Evolutionary conservation across 2,888 invertebrate genomes (phyloP), one percentile per base, ranked within the genome.

Genomic region (Hybos culiciformis): DNA sequence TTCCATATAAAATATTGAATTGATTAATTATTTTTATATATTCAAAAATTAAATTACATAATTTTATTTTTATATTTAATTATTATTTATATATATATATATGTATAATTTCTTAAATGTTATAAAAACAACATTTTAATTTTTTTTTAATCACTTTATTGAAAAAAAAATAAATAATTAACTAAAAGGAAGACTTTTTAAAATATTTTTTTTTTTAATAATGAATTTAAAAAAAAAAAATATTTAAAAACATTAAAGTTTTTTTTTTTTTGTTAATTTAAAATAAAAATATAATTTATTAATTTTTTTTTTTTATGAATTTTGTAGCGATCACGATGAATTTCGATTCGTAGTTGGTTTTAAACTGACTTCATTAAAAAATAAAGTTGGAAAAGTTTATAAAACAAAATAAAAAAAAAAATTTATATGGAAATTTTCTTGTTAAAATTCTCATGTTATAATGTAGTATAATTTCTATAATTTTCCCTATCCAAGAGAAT

Each of bases 301-400:
- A 20, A 7, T 36, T 18, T 36, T 36, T 7, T 21, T 36, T n/a
- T 11, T 36, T 8, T 36, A n/a, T 12, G 14, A 18, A 5, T 36
- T 36, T 36, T n/a, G 20, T 12, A n/a, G 7, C 21, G 36, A n/a
- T 36, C 36, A 21, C 36, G 36, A n/a, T 36, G 36, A 36, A 36
- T 19, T 36, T 19, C 36, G 21, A 36, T 36, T 21, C 21, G 21
- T 36, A 21, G 36, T 36, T 36, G 36, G 21, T 21, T 36, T 36
- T 20, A 21, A 36, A 36, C 36, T 36, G 20, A 36, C 36, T 32
- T n/a, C n/a, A n/a, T n/a, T n/a, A n/a, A n/a, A n/a, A n/a, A n/a
- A n/a, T n/a, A n/a, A n/a, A n/a, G n/a, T n/a, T n/a, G n/a, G n/a
- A n/a, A n/a, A n/a, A n/a, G n/a, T n/a, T n/a, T n/a, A n/a, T n/a